Conservation (phyloP, 2,888 invertebrate species). For the Ecliptopera silaceata region DNA sequence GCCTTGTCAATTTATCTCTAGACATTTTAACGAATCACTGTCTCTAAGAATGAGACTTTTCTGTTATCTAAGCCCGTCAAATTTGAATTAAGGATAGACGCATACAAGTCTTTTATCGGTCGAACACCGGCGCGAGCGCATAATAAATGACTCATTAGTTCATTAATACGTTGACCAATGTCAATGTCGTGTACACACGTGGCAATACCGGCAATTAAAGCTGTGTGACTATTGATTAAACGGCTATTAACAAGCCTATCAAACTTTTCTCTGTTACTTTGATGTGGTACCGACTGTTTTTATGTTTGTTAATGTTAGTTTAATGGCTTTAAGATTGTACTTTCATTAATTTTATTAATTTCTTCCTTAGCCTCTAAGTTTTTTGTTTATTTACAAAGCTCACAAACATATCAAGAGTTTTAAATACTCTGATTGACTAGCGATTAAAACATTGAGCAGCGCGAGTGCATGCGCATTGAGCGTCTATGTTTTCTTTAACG, state of each 20-base stretch:
- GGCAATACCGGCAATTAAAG: constrained; percentile 29
- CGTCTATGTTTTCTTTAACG: background rate
- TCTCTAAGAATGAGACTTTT: constrained; percentile 8
- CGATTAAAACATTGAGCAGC: no score
- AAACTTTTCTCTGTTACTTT: constrained; percentile 27
- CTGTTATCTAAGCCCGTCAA: constrained; percentile 6
- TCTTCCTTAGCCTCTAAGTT: background rate
- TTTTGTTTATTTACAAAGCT: background rate
- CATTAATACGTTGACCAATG: constrained; percentile 57
- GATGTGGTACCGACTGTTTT: constrained; percentile 10
- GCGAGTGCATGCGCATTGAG: no score
- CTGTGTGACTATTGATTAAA: constrained; percentile 41
- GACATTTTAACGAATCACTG: no score
- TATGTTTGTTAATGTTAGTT: constrained; percentile 7
- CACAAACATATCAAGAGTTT: background rate
- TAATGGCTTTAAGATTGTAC: background rate
- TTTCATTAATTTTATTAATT: background rate
- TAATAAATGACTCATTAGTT: constrained; percentile 53
- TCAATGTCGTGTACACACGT: constrained; percentile 55
- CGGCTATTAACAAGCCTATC: constrained; percentile 21
- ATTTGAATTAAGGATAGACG: constrained; percentile 12
- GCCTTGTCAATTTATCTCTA: constrained; percentile 5
- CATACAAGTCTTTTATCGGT: constrained; percentile 28
- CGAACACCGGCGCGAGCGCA: constrained; percentile 35
- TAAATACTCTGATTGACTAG: no score